phyloP scores from a whole-genome alignment of 2,113 vertebrate species.

The Romanogobio albipinnatus region DNA sequence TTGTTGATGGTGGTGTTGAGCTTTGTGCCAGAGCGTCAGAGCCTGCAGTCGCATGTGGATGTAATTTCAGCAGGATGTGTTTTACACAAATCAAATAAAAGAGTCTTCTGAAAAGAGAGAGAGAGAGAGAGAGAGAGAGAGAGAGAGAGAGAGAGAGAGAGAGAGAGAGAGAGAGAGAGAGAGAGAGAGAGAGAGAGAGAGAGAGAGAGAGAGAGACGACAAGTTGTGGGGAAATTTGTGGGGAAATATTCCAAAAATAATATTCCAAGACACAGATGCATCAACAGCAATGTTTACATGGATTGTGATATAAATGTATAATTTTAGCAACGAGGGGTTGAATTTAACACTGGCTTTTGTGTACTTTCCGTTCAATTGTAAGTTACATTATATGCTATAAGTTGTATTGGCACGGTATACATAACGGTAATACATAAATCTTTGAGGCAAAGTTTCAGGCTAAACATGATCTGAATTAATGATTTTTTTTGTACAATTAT shows the following conservation, averaged over 20 bases:
- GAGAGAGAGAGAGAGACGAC: conserved; percentile 61
- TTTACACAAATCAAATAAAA: conserved; percentile 76
- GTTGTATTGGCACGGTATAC: too few relatives aligned
- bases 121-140: conserved; percentile 34
- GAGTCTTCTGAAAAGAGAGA: conserved; percentile 45
- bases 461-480: too few relatives aligned
- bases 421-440: too few relatives aligned
- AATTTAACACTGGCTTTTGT: too few relatives aligned
- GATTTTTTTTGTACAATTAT: too few relatives aligned
- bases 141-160: conserved; percentile 65
- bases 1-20: conserved; percentile 50
- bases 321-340: too few relatives aligned
- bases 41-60: conserved; percentile 74
- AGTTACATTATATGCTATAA: too few relatives aligned
- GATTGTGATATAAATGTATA: neutral
- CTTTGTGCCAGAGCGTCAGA: conserved; percentile 62
- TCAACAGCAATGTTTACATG: neutral
- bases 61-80: conserved; percentile 73
- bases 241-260: conserved; percentile 4
- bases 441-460: too few relatives aligned
- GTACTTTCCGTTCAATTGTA: too few relatives aligned
- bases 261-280: neutral
- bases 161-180: conserved; percentile 58
- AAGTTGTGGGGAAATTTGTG: conserved; percentile 32
- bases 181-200: conserved; percentile 67